phyloP scores from a whole-genome alignment of 2,888 invertebrate species.

The Ochropleura plecta region DNA sequence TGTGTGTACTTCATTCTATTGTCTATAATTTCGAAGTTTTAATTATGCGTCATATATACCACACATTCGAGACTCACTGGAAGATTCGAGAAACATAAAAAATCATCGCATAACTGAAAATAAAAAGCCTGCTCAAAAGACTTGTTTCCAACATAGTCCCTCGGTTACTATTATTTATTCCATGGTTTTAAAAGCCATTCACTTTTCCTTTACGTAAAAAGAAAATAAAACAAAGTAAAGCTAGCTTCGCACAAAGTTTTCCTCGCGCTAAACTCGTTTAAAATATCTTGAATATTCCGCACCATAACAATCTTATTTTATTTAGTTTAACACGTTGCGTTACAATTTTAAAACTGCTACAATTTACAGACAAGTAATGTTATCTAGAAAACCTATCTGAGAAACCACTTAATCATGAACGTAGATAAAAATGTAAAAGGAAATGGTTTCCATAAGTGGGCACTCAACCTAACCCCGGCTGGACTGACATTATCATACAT shows the following conservation, averaged over 20 bases:
- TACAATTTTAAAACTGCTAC: slow-evolving; percentile 29
- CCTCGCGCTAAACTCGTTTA: slow-evolving; percentile 22
- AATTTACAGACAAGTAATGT: slow-evolving; percentile 30
- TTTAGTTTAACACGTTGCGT: slow-evolving; percentile 19
- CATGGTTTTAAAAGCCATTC: slow-evolving; percentile 40
- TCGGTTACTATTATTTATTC: slow-evolving; percentile 38
- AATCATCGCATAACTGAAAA: not conserved
- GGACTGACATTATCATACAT: slow-evolving; percentile 78
- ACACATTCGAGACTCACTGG: not conserved
- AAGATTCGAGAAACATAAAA: not conserved
- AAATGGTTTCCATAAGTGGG: slow-evolving; percentile 71
- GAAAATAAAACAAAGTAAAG: slow-evolving; percentile 39
- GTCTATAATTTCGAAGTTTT: slow-evolving; percentile 27
- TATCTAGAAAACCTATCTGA: slow-evolving; percentile 49
- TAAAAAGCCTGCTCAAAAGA: slow-evolving; percentile 9
- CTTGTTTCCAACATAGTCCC: slow-evolving; percentile 18
- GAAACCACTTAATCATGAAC: slow-evolving; percentile 55
- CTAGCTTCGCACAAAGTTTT: slow-evolving; percentile 37
- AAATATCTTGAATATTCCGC: slow-evolving; percentile 36
- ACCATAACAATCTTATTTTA: slow-evolving; percentile 33
- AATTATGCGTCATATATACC: not conserved
- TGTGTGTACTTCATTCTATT: slow-evolving; percentile 13
- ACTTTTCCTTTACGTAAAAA: slow-evolving; percentile 30
- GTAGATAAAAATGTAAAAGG: slow-evolving; percentile 63
- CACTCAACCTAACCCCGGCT: slow-evolving; percentile 71